phyloP scores from a whole-genome alignment of 1,140 invertebrate genomes.

The Glomeris maerens region DNA sequence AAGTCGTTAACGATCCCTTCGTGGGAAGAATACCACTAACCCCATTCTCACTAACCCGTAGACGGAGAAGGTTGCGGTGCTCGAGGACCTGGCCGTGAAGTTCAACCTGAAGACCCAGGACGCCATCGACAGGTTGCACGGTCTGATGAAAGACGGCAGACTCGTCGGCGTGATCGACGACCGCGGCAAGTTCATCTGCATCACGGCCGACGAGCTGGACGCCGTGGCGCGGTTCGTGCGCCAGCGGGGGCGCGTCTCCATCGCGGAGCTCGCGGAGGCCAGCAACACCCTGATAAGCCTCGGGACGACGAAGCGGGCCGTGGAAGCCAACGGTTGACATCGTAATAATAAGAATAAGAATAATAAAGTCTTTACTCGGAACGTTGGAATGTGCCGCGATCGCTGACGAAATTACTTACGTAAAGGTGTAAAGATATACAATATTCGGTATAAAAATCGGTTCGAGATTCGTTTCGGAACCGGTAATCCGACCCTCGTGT shows the following conservation, averaged over 20 bases:
- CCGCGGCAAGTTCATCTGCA: conserved; percentile 97
- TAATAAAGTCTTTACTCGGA: too few relatives aligned
- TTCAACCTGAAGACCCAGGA: conserved; percentile 88
- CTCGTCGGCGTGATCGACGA: conserved; percentile 89
- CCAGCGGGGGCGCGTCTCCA: conserved; percentile 85
- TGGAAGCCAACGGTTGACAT: too few relatives aligned
- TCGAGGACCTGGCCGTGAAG: conserved; percentile 81
- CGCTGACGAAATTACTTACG: too few relatives aligned
- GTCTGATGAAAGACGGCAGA: conserved; percentile 58
- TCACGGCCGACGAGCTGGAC: conserved; percentile 77
- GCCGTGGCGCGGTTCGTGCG: conserved; percentile 90
- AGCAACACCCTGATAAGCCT: conserved; percentile 91
- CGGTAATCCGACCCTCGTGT: too few relatives aligned
- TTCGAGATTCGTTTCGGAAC: too few relatives aligned
- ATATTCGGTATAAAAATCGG: too few relatives aligned
- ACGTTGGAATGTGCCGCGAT: too few relatives aligned
- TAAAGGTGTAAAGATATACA: too few relatives aligned
- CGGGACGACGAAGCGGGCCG: too few relatives aligned
- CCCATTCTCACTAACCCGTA: conserved; percentile 29
- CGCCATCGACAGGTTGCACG: conserved; percentile 69
- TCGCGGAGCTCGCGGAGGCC: conserved; percentile 80
- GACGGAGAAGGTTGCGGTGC: conserved; percentile 79
- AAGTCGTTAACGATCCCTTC: too few relatives aligned
- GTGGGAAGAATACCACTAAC: too few relatives aligned
- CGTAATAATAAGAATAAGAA: too few relatives aligned